Base-by-base conservation (phyloP, 2,888 invertebrate genomes). In the Andrena bucephala region DNA sequence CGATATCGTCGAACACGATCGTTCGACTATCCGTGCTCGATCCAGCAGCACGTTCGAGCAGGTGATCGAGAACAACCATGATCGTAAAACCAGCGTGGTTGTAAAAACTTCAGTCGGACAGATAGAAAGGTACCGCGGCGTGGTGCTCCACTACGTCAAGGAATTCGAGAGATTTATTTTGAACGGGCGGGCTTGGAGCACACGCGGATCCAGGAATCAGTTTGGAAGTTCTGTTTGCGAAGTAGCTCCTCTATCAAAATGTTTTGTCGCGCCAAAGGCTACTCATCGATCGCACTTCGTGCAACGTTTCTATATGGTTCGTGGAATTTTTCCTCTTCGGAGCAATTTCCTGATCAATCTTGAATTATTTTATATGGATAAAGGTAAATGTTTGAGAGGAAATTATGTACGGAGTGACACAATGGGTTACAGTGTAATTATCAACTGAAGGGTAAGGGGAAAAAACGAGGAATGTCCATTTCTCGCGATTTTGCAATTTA, bases 151-250 rank as follows among this genome's bases (percentile, higher is more conserved):
- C 68, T 33, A n/a, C 42, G 29, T 27, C 24, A n/a, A 62, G 48
- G 60, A 80, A 57, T 68, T 84, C 60, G 29, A 8, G 70, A 71
- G 82, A 85, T 86, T 83, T 80, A 86, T 86, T 57, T 77, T 33
- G 50, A 42, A 67, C 59, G 57, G 60, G 50, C 33, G n/a, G 31
- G 10, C 31, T 50, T 6, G 36, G 62, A 74, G 72, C 42, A 20
- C 42, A 24, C 16, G 16, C 20, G 16, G 54, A 16, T 27, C 24
- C 33, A 42, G 42, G 65, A 60, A 60, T 72, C 67, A 57, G 67
- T 83, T 71, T n/a, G 63, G 60, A 74, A 77, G 70, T 73, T 86
- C 54, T 78, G 83, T 79, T 76, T 65, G 69, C 52, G 50, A 75
- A 42, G 67, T 68, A 76, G 29, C 62, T 63, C 52, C 27, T 82